A percentile compares a stretch with the other conserved stretches of the same genome.
phyloP scores from a whole-genome alignment of 1,140 invertebrate species.

The Matsumurasca onukii region DNA sequence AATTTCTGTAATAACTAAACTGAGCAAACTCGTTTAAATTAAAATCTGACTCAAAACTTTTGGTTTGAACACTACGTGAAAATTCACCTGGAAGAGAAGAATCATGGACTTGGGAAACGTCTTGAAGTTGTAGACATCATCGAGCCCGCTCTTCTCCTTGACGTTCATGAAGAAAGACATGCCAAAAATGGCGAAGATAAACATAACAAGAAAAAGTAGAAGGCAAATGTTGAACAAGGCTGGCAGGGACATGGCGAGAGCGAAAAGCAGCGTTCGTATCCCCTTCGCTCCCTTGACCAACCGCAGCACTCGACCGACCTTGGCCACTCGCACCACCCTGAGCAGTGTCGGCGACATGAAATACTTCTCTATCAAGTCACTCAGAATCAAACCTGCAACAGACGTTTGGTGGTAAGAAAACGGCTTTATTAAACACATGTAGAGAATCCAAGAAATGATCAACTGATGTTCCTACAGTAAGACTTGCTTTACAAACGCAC shows the following conservation, averaged over 20 bases:
- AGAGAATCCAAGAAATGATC: too few relatives aligned
- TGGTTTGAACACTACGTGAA: too few relatives aligned
- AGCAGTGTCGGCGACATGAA: constrained; percentile 97
- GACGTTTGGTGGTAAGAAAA: too few relatives aligned
- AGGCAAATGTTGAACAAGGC: constrained; percentile 99
- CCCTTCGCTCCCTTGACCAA: constrained; percentile 97
- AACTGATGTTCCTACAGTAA: too few relatives aligned
- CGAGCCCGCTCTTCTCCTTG: constrained; percentile 88
- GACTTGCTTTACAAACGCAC: too few relatives aligned
- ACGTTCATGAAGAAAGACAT: constrained; percentile 99
- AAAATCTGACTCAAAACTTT: too few relatives aligned
- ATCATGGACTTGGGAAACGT: constrained; percentile 99
- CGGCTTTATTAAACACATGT: too few relatives aligned
- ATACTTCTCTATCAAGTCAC: constrained; percentile 96
- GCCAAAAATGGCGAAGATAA: constrained; percentile 98
- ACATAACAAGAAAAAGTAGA: constrained; percentile 97
- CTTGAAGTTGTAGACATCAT: constrained; percentile 98
- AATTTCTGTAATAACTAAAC: too few relatives aligned
- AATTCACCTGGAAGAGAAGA: constrained; percentile 94
- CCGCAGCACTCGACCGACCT: constrained; percentile 94
- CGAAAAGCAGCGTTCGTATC: constrained; percentile 94
- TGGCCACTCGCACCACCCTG: constrained; percentile 95
- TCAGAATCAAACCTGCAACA: constrained; percentile 84
- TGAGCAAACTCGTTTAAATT: too few relatives aligned
- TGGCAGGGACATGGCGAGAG: constrained; percentile 95